Base-by-base conservation (phyloP, 2,888 invertebrate genomes). In the Eumacrocentrus americanus region DNA sequence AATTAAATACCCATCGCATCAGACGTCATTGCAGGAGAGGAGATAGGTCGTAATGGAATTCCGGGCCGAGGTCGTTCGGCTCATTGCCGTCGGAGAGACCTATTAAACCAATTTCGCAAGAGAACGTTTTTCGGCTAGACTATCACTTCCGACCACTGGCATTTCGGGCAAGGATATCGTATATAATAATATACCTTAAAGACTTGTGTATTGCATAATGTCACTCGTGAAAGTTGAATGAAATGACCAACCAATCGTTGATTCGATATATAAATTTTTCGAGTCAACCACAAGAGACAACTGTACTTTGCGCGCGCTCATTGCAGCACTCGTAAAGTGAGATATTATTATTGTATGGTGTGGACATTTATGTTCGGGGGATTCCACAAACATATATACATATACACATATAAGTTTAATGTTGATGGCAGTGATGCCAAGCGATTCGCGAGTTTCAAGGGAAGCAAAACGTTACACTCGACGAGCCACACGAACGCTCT, bases 391-490 rank as follows among this genome's bases (percentile, higher is more conserved):
- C 7, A 23, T 29, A 47, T 56, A 12, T 25, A 29, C 25, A 18
- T 9, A n/a, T 34, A 50, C 34, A 11, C 38, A 47, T 14, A 37
- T 14, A 16, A 18, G 38, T 12, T 52, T 60, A n/a, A n/a, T n/a
- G n/a, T n/a, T n/a, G n/a, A n/a, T n/a, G n/a, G n/a, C n/a, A n/a
- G n/a, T n/a, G n/a, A n/a, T n/a, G n/a, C n/a, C n/a, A n/a, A n/a
- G n/a, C n/a, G n/a, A n/a, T n/a, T n/a, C n/a, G 14, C 2, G n/a
- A 22, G n/a, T 12, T 47, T 1, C 5, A 47, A 47, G 25, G 20
- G n/a, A n/a, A n/a, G n/a, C n/a, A n/a, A n/a, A n/a, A 51, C 59
- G 67, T 67, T 59, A 63, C 65, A 66, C 52, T 67, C 66, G 48
- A 61, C 44, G 63, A 52, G 63, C 38, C 55, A 63, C 58, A 40